A percentile compares a stretch with the other conserved stretches of the same genome.
These are phyloP conservation scores for Montifringilla adamsi DNA, from an alignment of 2,113 vertebrate species.

Conservation along the genomic window DNA sequence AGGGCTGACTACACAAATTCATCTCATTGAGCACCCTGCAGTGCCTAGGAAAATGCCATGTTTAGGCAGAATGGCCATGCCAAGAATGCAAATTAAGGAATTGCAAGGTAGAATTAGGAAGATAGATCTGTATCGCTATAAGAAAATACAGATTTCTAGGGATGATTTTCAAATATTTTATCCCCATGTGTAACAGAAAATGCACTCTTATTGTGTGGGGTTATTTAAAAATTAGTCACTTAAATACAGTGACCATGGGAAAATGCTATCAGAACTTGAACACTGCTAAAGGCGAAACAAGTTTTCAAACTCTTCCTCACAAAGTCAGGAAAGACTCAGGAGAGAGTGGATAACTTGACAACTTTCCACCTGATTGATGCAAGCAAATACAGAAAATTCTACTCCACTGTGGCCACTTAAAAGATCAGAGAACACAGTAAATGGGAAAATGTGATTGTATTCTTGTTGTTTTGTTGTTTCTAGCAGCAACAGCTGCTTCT, in stretches of 20 bases:
- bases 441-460: neutral
- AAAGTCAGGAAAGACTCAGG: neutral
- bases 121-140: accelerated
- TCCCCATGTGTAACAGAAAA: neutral
- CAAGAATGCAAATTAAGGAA: neutral
- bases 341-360: neutral
- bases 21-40: neutral
- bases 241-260: neutral
- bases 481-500: constrained; percentile 9
- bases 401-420: neutral
- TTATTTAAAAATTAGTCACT: neutral
- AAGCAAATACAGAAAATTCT: neutral
- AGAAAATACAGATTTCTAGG: neutral
- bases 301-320: neutral
- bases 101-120: neutral
- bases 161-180: neutral
- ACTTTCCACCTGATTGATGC: neutral
- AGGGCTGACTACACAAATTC: neutral
- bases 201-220: accelerated
- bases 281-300: neutral
- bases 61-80: neutral
- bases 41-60: neutral
- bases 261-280: neutral
- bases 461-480: neutral
- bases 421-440: neutral